These are phyloP conservation scores for Chymomyza costata DNA, from an alignment of 1,140 invertebrate genomes.

Conservation along the genomic window DNA sequence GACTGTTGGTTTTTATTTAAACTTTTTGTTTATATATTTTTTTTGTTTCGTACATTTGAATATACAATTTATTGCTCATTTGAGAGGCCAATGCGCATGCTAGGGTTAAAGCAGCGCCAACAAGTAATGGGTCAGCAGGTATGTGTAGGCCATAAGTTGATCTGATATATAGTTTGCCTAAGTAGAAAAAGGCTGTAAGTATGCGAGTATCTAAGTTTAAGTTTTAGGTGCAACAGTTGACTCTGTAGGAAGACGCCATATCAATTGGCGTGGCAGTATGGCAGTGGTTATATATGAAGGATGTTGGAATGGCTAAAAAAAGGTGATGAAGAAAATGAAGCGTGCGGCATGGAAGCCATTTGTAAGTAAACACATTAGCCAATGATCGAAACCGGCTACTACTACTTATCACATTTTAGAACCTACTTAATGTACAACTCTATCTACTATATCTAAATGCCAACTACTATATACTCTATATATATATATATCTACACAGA, in stretches of 20 bases:
- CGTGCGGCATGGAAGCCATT: slow-evolving; percentile 67
- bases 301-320: slow-evolving; percentile 8
- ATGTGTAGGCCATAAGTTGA: slow-evolving; percentile 56
- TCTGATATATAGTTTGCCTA: slow-evolving; percentile 53
- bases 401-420: slow-evolving; percentile 57
- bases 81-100: slow-evolving; percentile 32
- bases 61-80: slow-evolving; percentile 53
- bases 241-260: slow-evolving; percentile 13
- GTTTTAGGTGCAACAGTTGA: slow-evolving; percentile 58
- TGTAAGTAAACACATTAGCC: slow-evolving; percentile 59
- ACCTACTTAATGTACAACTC: slow-evolving; percentile 48
- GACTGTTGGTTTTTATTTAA: slow-evolving; percentile 4
- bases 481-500: slow-evolving; percentile 44
- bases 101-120: slow-evolving; percentile 28
- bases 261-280: slow-evolving; percentile 10
- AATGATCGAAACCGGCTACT: slow-evolving; percentile 41
- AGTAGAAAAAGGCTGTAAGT: slow-evolving; percentile 51
- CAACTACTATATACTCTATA: slow-evolving; percentile 36
- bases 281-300: slow-evolving; percentile 21
- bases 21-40: slow-evolving; percentile 22
- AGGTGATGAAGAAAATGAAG: slow-evolving; percentile 14
- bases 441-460: slow-evolving; percentile 54
- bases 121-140: slow-evolving; percentile 37
- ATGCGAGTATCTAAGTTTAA: slow-evolving; percentile 40
- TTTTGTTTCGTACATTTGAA: slow-evolving; percentile 53